Evolutionary conservation across 2,888 invertebrate species (phyloP).

Genomic region (Andrena hattorfiana): DNA sequence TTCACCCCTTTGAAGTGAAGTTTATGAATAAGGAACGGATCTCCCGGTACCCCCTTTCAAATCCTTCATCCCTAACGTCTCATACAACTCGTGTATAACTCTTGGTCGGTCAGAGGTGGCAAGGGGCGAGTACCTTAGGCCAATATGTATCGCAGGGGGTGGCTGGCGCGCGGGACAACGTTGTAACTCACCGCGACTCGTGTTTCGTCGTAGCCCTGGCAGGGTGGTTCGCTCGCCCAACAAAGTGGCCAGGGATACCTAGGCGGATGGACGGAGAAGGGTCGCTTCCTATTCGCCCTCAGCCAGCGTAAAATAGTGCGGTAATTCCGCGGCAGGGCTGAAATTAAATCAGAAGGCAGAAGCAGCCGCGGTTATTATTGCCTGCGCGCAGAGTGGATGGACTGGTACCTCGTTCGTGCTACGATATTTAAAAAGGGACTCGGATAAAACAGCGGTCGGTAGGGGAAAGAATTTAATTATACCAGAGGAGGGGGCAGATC

Average conservation of each 20-base stretch:
- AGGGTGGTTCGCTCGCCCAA: conserved; percentile 34
- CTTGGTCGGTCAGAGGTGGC: conserved; percentile 22
- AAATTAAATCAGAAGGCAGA: conserved; percentile 9
- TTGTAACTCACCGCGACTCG: conserved; percentile 62
- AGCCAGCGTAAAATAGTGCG: conserved; percentile 10
- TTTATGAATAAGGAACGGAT: conserved; percentile 38
- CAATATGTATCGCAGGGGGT: conserved; percentile 61
- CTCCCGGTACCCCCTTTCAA: background rate
- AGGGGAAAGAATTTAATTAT: conserved; percentile 44
- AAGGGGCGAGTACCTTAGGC: conserved; percentile 22
- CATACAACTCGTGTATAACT: background rate
- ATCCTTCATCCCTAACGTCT: conserved; percentile 1
- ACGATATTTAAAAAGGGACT: conserved; percentile 27
- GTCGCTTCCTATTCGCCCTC: conserved; percentile 12
- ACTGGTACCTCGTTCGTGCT: background rate
- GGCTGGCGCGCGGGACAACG: conserved; percentile 45
- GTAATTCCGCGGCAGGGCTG: conserved; percentile 19
- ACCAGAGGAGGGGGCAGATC: background rate
- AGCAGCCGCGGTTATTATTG: background rate
- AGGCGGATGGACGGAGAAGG: conserved; percentile 15
- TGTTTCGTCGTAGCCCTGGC: conserved; percentile 47
- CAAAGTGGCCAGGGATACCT: conserved; percentile 40
- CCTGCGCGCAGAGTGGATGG: background rate
- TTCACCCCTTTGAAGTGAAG: conserved; percentile 46
- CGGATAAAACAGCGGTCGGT: background rate